These are phyloP conservation scores for Copidosoma floridanum DNA, from an alignment of 1,140 invertebrate species.

Conservation along the genomic window DNA sequence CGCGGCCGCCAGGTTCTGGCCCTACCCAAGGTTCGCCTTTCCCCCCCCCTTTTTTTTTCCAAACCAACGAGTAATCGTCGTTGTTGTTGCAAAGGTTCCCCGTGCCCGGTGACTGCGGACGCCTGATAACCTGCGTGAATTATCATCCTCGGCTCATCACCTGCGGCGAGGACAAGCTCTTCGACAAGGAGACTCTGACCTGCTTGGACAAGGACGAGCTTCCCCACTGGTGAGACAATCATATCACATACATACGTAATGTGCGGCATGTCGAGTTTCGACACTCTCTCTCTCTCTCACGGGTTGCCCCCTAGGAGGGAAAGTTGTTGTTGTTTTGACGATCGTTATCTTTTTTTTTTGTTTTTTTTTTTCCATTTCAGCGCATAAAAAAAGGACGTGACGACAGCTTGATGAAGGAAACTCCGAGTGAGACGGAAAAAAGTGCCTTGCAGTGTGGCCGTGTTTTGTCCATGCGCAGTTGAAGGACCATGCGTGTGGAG, in stretches of 20 bases:
- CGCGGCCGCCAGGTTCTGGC: conserved; percentile 82
- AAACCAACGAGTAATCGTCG: not conserved
- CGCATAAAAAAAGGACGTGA: conserved; percentile 13
- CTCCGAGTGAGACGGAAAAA: not conserved
- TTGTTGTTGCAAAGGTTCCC: conserved; percentile 62
- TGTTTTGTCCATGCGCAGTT: too few relatives aligned
- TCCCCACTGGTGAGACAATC: conserved; percentile 58
- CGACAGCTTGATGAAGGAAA: not conserved
- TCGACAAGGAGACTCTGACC: conserved; percentile 77
- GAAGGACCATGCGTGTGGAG: too few relatives aligned
- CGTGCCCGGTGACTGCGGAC: conserved; percentile 77
- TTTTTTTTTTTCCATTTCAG: conserved; percentile 16
- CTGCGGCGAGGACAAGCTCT: conserved; percentile 82
- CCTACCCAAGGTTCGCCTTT: conserved; percentile 72
- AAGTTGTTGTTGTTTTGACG: too few relatives aligned
- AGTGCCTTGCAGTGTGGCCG: too few relatives aligned
- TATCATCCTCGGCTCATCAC: conserved; percentile 80
- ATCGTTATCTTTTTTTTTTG: conserved; percentile 9
- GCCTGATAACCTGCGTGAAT: conserved; percentile 85
- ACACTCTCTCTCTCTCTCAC: too few relatives aligned
- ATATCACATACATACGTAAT: not conserved
- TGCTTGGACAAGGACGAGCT: conserved; percentile 80
- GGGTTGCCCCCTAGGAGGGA: too few relatives aligned
- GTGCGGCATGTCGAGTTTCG: too few relatives aligned
- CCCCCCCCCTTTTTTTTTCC: too few relatives aligned